Percentiles rank a stretch among this genome's conserved stretches.
Conservation (phyloP, 2,113 vertebrate species). For the Physeter macrocephalus region DNA sequence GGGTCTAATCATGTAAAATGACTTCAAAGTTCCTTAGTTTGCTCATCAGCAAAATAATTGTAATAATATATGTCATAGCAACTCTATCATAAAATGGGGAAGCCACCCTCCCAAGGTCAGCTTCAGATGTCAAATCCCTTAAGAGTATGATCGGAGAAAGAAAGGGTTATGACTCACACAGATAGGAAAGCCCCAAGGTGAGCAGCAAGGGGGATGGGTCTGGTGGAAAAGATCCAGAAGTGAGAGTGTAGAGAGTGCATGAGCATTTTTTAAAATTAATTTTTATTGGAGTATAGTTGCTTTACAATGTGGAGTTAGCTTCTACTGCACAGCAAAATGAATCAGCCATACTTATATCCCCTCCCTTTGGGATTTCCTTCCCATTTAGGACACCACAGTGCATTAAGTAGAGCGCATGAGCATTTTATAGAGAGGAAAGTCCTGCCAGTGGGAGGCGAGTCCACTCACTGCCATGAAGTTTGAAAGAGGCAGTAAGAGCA, state of each 20-base stretch:
- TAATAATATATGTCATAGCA: neutral
- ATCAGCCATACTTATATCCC: neutral
- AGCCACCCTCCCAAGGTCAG: neutral
- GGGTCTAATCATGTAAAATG: neutral
- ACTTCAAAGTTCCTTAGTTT: neutral
- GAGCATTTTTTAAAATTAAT: neutral
- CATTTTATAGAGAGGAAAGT: neutral
- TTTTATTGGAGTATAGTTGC: neutral
- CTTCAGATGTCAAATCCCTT: neutral
- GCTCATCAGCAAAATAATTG: neutral
- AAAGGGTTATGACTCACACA: neutral
- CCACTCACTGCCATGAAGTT: neutral
- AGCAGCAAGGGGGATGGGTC: neutral
- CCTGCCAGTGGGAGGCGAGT: neutral
- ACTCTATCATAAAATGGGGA: neutral
- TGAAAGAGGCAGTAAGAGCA: neutral
- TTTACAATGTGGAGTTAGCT: neutral
- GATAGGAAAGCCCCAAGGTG: neutral
- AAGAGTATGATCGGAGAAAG: neutral
- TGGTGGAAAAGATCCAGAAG: neutral
- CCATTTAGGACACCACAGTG: neutral
- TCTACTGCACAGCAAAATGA: neutral
- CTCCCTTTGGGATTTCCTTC: neutral
- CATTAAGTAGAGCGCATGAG: neutral
- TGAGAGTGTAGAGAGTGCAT: neutral